Percentiles rank a stretch among this genome's conserved stretches.
These are phyloP conservation scores for Ectropis crepuscularia DNA, from an alignment of 2,888 invertebrate species.

Conservation along the genomic window DNA sequence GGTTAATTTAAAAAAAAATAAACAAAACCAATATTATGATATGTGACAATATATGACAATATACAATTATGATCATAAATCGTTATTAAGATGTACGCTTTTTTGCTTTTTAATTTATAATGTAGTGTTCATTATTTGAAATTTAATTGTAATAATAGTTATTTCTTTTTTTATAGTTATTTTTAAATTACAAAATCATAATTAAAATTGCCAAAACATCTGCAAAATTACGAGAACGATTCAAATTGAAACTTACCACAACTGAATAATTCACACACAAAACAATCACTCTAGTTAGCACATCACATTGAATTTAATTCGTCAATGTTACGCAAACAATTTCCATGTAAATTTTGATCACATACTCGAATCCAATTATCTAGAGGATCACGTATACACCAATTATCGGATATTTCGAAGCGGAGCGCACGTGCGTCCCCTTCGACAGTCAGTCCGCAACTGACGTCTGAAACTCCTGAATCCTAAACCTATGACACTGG, in stretches of 20 bases:
- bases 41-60: too few species aligned
- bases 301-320: slow-evolving; percentile 33
- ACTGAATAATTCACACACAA: slow-evolving; percentile 27
- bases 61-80: too few species aligned
- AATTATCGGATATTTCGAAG: slow-evolving; percentile 14
- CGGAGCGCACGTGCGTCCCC: slow-evolving; percentile 30
- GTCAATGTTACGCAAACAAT: slow-evolving; percentile 38
- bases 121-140: too few species aligned
- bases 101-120: too few species aligned
- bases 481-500: slow-evolving; percentile 19
- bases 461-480: slow-evolving; percentile 24
- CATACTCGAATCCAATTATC: slow-evolving; percentile 39
- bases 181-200: too few species aligned
- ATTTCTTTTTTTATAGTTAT: too few species aligned
- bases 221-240: not conserved
- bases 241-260: slow-evolving; percentile 31
- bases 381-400: slow-evolving; percentile 34
- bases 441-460: slow-evolving; percentile 31
- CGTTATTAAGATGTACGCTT: too few species aligned
- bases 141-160: too few species aligned
- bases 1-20: too few species aligned
- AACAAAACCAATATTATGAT: too few species aligned
- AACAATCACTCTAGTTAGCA: slow-evolving; percentile 36
- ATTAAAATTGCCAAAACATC: not conserved
- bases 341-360: slow-evolving; percentile 42